Conservation (phyloP, 2,797 vertebrate species). For the Tragelaphus oryx region DNA sequence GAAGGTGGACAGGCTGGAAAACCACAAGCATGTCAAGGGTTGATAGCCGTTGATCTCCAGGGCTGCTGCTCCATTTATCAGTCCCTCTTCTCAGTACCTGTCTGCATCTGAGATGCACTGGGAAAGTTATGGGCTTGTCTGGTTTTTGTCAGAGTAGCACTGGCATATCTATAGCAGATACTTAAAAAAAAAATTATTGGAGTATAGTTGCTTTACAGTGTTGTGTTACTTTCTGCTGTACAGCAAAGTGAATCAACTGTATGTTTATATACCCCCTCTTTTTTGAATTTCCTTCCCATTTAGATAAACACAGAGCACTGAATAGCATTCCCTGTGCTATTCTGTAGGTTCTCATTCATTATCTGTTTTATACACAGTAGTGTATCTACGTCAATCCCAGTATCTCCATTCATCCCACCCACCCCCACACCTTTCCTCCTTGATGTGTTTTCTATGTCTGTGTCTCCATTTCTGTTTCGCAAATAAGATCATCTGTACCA, state of each 20-base stretch:
- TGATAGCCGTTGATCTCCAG: fast-evolving
- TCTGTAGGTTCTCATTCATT: not conserved
- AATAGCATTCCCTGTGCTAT: not conserved
- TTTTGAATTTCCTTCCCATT: not conserved
- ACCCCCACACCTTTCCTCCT: not conserved
- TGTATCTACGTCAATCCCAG: not conserved
- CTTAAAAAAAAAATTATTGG: not conserved
- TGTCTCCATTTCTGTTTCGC: not conserved
- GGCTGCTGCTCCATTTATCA: not conserved
- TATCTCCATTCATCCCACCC: not conserved
- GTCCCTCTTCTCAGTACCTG: not conserved
- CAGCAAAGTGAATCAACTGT: not conserved
- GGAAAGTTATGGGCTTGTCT: not conserved
- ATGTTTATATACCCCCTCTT: not conserved
- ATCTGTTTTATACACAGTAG: not conserved
- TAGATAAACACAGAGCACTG: not conserved
- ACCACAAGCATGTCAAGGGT: fast-evolving
- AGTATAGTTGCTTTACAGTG: not conserved
- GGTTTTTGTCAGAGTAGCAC: not conserved
- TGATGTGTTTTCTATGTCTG: not conserved
- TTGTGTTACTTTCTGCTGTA: not conserved
- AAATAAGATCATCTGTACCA: not conserved
- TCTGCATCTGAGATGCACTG: not conserved
- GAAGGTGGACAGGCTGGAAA: not conserved
- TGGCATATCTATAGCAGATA: not conserved